Evolutionary conservation across 1,140 invertebrate species (phyloP).

Genomic region (Adelges cooleyi): DNA sequence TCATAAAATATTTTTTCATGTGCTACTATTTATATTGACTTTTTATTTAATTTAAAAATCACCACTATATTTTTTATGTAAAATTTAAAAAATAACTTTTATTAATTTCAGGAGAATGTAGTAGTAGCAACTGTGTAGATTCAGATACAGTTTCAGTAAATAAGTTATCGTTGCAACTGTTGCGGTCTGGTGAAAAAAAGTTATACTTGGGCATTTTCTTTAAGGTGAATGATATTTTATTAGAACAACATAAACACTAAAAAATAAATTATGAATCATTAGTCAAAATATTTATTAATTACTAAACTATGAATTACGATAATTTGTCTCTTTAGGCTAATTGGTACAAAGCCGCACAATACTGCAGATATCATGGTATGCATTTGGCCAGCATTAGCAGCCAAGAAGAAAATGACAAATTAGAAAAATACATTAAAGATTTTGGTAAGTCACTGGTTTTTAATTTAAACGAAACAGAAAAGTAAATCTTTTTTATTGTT

Average conservation of each 20-base stretch:
- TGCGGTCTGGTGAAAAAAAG: slow-evolving; percentile 72
- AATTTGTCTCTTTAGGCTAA: slow-evolving; percentile 56
- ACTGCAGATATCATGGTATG: slow-evolving; percentile 83
- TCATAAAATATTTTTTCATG: too few species aligned
- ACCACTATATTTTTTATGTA: too few species aligned
- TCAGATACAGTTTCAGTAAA: slow-evolving; percentile 47
- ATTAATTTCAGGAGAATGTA: slow-evolving; percentile 36
- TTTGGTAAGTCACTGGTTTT: slow-evolving; percentile 49
- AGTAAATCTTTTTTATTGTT: slow-evolving; percentile 14
- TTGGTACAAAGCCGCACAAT: slow-evolving; percentile 83
- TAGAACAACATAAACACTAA: too few species aligned
- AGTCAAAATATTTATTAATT: too few species aligned
- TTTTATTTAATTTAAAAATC: too few species aligned
- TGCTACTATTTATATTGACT: too few species aligned
- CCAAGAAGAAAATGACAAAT: slow-evolving; percentile 74
- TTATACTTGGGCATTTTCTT: slow-evolving; percentile 79
- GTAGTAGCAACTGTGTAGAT: slow-evolving; percentile 67
- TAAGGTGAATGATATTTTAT: slow-evolving; percentile 50
- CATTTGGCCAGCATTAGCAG: slow-evolving; percentile 76
- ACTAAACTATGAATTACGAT: too few species aligned
- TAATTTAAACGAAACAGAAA: neutral
- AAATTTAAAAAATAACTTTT: too few species aligned
- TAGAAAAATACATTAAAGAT: slow-evolving; percentile 71
- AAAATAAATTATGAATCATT: too few species aligned
- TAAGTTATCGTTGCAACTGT: slow-evolving; percentile 75